These are phyloP conservation scores for Eilema griseolum DNA, from an alignment of 2,888 invertebrate genomes.

Conservation along the genomic window DNA sequence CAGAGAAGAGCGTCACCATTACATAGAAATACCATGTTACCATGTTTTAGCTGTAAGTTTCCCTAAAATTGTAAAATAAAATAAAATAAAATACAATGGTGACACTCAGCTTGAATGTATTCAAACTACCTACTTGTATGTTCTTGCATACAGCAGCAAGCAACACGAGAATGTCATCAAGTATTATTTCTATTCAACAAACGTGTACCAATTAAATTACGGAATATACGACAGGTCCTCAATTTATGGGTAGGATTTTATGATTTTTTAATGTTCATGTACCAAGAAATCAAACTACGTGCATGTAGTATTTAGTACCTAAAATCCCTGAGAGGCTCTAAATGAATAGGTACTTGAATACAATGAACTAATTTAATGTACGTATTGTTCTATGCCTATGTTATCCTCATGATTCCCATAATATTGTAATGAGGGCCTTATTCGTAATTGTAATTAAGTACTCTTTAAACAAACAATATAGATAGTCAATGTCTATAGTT, in stretches of 20 bases:
- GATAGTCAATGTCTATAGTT: background rate
- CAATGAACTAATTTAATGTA: constrained; percentile 19
- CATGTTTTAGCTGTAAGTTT: too few species aligned
- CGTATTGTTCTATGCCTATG: background rate
- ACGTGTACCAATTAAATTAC: background rate
- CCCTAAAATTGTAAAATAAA: too few species aligned
- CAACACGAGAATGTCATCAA: too few species aligned
- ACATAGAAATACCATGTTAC: too few species aligned
- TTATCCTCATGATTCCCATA: background rate
- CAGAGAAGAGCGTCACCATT: too few species aligned
- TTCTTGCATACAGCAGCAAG: too few species aligned
- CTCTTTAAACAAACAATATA: background rate
- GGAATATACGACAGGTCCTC: background rate
- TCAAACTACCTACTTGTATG: too few species aligned
- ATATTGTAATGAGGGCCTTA: constrained; percentile 14
- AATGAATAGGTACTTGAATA: constrained; percentile 9
- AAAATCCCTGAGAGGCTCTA: background rate
- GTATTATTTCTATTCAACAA: background rate
- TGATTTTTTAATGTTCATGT: background rate
- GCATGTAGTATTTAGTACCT: background rate
- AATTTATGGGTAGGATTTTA: background rate
- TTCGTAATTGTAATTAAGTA: background rate
- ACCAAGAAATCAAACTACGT: background rate
- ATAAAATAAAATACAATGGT: too few species aligned
- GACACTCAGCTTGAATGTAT: too few species aligned